phyloP scores from a whole-genome alignment of 2,797 vertebrate species.

The Sciurus vulgaris region DNA sequence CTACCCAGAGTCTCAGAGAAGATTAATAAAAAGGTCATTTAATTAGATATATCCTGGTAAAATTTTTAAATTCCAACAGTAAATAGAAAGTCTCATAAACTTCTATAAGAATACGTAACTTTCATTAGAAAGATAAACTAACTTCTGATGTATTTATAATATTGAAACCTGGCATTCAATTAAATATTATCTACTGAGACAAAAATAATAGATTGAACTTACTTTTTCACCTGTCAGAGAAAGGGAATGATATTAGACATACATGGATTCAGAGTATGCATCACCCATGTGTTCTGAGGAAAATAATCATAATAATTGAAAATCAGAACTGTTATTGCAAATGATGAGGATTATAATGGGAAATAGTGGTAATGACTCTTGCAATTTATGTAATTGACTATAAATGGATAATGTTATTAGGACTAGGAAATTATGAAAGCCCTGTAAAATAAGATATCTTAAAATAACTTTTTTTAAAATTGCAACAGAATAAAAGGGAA shows the following conservation, averaged over 20 bases:
- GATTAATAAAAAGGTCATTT: constrained; percentile 77
- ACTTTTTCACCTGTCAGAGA: not conserved
- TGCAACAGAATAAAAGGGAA: not conserved
- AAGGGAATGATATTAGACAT: not conserved
- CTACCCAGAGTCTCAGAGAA: constrained; percentile 13
- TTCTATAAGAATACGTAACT: constrained; percentile 47
- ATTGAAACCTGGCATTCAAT: constrained; percentile 55
- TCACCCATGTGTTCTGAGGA: not conserved
- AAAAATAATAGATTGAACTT: constrained; percentile 5
- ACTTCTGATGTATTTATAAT: constrained; percentile 38
- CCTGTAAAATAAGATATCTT: not conserved
- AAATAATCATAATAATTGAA: constrained; percentile 38
- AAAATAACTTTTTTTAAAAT: not conserved
- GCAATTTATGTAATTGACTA: not conserved
- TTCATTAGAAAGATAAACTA: constrained; percentile 58
- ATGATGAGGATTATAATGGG: not conserved
- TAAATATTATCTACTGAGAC: constrained; percentile 24
- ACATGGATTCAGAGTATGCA: not conserved
- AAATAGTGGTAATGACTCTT: not conserved
- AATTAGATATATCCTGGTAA: constrained; percentile 55
- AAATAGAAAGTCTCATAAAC: constrained; percentile 69
- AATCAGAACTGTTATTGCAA: not conserved
- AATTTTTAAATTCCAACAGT: constrained; percentile 64
- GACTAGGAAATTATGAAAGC: not conserved
- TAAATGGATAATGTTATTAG: constrained; percentile 28